Evolutionary conservation across 2,888 invertebrate species (phyloP).

Genomic region (Cosmia trapezina): DNA sequence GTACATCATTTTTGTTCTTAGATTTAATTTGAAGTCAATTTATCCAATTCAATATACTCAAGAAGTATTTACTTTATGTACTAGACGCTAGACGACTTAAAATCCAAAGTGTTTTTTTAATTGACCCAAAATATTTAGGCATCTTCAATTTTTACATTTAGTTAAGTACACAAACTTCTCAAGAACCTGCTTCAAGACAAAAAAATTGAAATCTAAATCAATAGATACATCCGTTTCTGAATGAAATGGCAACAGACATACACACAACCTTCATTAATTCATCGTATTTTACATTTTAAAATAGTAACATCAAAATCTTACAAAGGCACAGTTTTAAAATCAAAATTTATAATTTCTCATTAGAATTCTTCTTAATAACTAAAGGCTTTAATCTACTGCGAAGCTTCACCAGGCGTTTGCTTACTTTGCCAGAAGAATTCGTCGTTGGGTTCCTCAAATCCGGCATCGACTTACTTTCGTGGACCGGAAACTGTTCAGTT

Average conservation of each 20-base stretch:
- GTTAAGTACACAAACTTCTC: background rate
- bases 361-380: conserved; percentile 86
- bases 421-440: conserved; percentile 78
- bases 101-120: background rate
- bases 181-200: conserved; percentile 17
- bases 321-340: conserved; percentile 41
- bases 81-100: conserved; percentile 14
- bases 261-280: background rate
- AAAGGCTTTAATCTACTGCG: conserved; percentile 86
- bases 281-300: background rate
- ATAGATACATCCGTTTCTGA: conserved; percentile 2
- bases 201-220: background rate
- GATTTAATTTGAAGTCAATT: conserved; percentile 3
- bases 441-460: conserved; percentile 80
- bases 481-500: conserved; percentile 76
- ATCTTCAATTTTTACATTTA: background rate
- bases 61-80: background rate
- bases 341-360: conserved; percentile 77
- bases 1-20: conserved; percentile 13
- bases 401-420: conserved; percentile 85
- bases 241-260: conserved; percentile 26
- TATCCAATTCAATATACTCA: conserved; percentile 8
- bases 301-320: conserved; percentile 49
- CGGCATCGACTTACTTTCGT: conserved; percentile 89
- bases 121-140: background rate